phyloP scores from a whole-genome alignment of 2,888 invertebrate genomes.

The Coelopa pilipes region DNA sequence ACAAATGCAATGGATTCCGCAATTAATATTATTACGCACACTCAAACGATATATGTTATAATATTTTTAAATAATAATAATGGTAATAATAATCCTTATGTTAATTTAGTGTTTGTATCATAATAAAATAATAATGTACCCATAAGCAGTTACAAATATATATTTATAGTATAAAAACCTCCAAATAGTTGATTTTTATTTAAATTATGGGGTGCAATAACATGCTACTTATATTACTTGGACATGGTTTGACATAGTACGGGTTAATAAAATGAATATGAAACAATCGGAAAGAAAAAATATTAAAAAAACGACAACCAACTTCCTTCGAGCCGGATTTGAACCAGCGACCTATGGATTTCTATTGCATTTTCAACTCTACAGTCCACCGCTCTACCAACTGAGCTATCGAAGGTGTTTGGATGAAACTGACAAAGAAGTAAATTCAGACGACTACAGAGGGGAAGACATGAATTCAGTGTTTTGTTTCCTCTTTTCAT shows the following conservation, averaged over 20 bases:
- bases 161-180: constrained; percentile 29
- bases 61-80: constrained; percentile 7
- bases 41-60: constrained; percentile 1
- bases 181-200: constrained; percentile 9
- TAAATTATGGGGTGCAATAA: neutral
- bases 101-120: constrained; percentile 2
- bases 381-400: constrained; percentile 66
- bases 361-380: constrained; percentile 47
- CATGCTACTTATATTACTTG: too few species aligned
- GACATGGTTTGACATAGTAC: too few species aligned
- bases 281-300: constrained; percentile 1
- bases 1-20: neutral
- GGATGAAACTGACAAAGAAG: too few species aligned
- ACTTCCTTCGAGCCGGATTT: constrained; percentile 75
- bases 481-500: too few species aligned
- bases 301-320: neutral
- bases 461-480: too few species aligned
- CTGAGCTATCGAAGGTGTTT: constrained; percentile 62
- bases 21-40: neutral
- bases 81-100: neutral
- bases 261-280: too few species aligned
- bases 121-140: constrained; percentile 13
- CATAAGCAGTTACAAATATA: constrained; percentile 29
- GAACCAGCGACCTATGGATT: constrained; percentile 77
- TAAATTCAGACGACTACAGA: too few species aligned